Evolutionary conservation across 1,140 invertebrate species (phyloP), one percentile per base, ranked within the genome.

Genomic region (Ephestia elutella): DNA sequence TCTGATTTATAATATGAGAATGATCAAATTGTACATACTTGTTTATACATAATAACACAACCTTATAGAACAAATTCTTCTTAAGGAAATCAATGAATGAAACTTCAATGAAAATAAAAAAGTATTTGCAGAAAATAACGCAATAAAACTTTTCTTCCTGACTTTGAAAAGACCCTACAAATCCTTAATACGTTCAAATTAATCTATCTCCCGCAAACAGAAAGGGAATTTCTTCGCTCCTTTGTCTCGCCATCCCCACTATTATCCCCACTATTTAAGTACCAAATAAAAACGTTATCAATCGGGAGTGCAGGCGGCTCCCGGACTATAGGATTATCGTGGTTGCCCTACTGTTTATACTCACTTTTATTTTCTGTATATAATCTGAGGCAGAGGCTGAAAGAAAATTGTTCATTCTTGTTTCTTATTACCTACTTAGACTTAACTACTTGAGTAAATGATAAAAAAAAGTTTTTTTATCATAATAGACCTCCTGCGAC

Each of bases 231-330:
- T 44, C 38, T 10, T 10, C 38, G 38, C 38, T 17, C 15, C 32
- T 44, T 44, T 44, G 38, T 44, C 15, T 44, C 38, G 13, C 38
- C 1, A 44, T 44, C 13, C 38, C 32, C 38, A 15, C 51, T 25
- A 25, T 30, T 54, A 15, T 25, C 38, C 32, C 38, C 21, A 49
- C 55, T 56, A 30, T 49, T 56, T 28, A 56, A 56, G 55, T 49
- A 38, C 38, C 55, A 56, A 56, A 56, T 56, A 56, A 56, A 56
- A 56, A 56, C 55, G 55, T 56, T 56, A 56, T 56, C 55, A 56
- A 56, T 56, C 35, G 55, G 17, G 2, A 3, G 38, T 15, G 38
- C 38, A 38, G 38, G 2, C 13, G 38, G 38, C 38, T 15, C 15
- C 38, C 38, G 13, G 2, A 15, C 38, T 15, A 7, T 2, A 1